Evolutionary conservation across 2,113 vertebrate species (phyloP).

Genomic region (Tachysurus vachellii): DNA sequence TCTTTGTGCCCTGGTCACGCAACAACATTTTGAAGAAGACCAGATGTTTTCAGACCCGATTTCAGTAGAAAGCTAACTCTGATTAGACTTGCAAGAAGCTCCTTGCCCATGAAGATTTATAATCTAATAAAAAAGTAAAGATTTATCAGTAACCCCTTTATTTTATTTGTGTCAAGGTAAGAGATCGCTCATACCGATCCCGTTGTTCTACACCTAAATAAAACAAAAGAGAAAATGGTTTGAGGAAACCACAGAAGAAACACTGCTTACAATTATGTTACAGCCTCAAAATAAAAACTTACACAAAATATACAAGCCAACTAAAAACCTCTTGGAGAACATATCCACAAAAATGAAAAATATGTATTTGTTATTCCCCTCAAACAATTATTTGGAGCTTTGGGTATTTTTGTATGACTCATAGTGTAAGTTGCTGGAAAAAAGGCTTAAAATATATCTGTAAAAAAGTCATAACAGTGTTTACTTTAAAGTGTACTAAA

Average conservation of each 20-base stretch:
- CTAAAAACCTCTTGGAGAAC: not conserved
- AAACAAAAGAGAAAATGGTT: too few species aligned
- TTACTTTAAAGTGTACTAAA: not conserved
- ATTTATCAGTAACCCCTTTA: not conserved
- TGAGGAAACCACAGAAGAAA: not conserved
- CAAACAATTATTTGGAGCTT: not conserved
- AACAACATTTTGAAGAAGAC: constrained; percentile 38
- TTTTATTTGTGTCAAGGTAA: not conserved
- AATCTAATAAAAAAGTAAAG: constrained; percentile 29
- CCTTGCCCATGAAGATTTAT: not conserved
- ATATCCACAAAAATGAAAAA: constrained; percentile 7
- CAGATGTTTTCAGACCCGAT: constrained; percentile 50
- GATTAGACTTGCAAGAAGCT: constrained; percentile 1
- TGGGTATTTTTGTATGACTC: not conserved
- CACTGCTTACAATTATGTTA: not conserved
- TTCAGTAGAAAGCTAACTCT: constrained; percentile 22
- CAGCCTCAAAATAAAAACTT: not conserved
- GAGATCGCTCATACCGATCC: not conserved
- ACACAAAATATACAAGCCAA: not conserved
- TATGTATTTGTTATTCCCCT: not conserved
- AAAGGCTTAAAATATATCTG: not conserved
- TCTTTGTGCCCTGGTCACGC: constrained; percentile 30
- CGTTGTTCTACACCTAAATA: not conserved
- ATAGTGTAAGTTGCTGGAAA: not conserved
- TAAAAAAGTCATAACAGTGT: not conserved